Percentiles rank a stretch among this genome's conserved stretches.
phyloP scores from a whole-genome alignment of 2,888 invertebrate genomes.

The Sceliomorpha sp. region DNA sequence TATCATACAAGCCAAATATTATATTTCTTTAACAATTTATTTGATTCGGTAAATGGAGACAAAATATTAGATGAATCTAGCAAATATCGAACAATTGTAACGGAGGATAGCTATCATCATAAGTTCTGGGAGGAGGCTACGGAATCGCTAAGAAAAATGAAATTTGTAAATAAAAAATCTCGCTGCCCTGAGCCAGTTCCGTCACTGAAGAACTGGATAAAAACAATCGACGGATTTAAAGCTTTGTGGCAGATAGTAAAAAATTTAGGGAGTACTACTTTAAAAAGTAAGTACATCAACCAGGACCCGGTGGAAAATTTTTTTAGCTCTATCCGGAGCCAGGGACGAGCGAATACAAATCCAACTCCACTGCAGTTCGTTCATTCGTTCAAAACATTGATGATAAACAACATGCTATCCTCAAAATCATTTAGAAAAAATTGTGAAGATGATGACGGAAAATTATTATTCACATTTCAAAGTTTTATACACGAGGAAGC shows the following conservation, averaged over 20 bases:
- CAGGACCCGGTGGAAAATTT: conserved; percentile 25
- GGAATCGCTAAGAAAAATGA: background rate
- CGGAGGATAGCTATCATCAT: background rate
- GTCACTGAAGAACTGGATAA: conserved; percentile 5
- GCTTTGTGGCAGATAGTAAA: conserved; percentile 10
- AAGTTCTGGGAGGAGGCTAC: conserved; percentile 7
- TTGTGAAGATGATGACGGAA: too few species aligned
- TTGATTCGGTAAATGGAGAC: conserved; percentile 5
- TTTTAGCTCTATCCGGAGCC: conserved; percentile 8
- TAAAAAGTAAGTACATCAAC: conserved; percentile 15
- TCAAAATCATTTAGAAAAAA: too few species aligned
- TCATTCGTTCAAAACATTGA: conserved; percentile 12
- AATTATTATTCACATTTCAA: too few species aligned
- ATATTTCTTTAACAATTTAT: conserved; percentile 10
- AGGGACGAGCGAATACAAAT: conserved; percentile 2
- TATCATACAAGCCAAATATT: conserved; percentile 3
- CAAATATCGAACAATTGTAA: conserved; percentile 1
- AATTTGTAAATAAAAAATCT: background rate
- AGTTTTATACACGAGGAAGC: too few species aligned
- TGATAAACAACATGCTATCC: conserved; percentile 14
- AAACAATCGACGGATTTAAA: conserved; percentile 9
- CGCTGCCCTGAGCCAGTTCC: background rate
- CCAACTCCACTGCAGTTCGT: conserved; percentile 16
- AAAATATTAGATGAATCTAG: background rate
- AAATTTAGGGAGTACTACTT: conserved; percentile 3